Conservation (phyloP, 2,113 vertebrate species). For the Gobio gobio region DNA sequence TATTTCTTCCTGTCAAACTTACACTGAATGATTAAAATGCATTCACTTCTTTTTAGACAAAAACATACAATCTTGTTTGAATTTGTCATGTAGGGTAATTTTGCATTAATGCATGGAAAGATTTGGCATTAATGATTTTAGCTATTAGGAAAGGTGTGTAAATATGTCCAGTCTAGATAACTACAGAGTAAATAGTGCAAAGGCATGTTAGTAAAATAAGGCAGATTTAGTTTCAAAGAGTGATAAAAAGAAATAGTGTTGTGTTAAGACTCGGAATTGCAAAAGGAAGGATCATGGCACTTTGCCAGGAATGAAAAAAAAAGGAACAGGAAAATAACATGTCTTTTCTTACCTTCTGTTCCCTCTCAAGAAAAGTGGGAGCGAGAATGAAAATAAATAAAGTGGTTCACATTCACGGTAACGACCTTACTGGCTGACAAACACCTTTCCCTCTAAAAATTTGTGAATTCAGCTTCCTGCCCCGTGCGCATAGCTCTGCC, state of each 20-base stretch:
- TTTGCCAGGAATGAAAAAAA: slow-evolving; percentile 41
- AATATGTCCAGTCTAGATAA: not conserved
- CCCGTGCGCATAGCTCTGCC: slow-evolving; percentile 62
- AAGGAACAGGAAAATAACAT: slow-evolving; percentile 55
- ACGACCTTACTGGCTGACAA: slow-evolving; percentile 74
- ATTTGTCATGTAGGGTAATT: not conserved
- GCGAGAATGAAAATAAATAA: slow-evolving; percentile 63
- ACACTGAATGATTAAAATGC: slow-evolving; percentile 11
- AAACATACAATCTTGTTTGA: not conserved
- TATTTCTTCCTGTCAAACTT: not conserved
- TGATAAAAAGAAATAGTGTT: slow-evolving; percentile 18
- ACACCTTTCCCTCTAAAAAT: slow-evolving; percentile 76
- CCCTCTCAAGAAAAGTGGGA: slow-evolving; percentile 56
- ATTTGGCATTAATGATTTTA: not conserved
- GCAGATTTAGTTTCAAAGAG: slow-evolving; percentile 29
- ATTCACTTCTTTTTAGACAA: not conserved
- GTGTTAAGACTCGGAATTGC: slow-evolving; percentile 39
- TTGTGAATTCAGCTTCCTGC: slow-evolving; percentile 78
- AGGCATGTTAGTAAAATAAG: not conserved
- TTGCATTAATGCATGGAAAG: not conserved
- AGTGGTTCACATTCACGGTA: slow-evolving; percentile 68
- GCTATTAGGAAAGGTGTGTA: not conserved
- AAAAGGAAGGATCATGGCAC: slow-evolving; percentile 37
- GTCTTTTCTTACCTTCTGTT: slow-evolving; percentile 67
- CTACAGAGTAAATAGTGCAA: not conserved